Percentiles rank a stretch among this genome's conserved stretches.
Conservation (phyloP, 2,113 vertebrate species). For the Chloebia gouldiae region DNA sequence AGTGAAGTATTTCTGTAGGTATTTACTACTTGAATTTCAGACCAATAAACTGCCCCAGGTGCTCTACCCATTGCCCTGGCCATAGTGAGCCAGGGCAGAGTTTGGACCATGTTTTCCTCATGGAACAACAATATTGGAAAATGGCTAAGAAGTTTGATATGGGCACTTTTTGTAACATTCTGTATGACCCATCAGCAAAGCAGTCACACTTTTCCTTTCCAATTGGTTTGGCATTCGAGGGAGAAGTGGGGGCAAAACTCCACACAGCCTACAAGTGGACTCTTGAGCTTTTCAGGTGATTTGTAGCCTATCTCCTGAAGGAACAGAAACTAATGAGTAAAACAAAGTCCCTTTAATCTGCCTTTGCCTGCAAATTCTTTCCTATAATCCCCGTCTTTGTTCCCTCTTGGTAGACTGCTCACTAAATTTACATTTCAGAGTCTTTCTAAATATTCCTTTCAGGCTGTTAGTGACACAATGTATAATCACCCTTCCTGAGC, state of each 20-base stretch:
- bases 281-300: constrained; percentile 2
- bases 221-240: background rate
- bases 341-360: constrained; percentile 42
- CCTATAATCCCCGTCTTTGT: constrained; percentile 40
- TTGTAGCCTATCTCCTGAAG: constrained; percentile 34
- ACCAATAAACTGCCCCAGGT: background rate
- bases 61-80: background rate
- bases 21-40: background rate
- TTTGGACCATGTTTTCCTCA: background rate
- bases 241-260: background rate
- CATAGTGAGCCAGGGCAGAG: background rate
- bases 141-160: background rate
- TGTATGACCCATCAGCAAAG: background rate
- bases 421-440: constrained; percentile 39
- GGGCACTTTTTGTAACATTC: no score
- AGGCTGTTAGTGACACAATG: background rate
- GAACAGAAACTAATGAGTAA: constrained; percentile 56
- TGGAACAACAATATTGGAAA: background rate
- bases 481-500: constrained; percentile 14
- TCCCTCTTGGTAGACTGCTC: background rate
- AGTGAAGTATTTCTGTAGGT: background rate
- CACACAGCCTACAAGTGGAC: background rate
- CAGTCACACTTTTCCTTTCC: background rate
- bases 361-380: constrained; percentile 43
- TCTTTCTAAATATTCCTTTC: constrained; percentile 35